A percentile compares a stretch with the other conserved stretches of the same genome.
Conservation (phyloP, 2,797 vertebrate species). For the Acestrorhynchus altus region DNA sequence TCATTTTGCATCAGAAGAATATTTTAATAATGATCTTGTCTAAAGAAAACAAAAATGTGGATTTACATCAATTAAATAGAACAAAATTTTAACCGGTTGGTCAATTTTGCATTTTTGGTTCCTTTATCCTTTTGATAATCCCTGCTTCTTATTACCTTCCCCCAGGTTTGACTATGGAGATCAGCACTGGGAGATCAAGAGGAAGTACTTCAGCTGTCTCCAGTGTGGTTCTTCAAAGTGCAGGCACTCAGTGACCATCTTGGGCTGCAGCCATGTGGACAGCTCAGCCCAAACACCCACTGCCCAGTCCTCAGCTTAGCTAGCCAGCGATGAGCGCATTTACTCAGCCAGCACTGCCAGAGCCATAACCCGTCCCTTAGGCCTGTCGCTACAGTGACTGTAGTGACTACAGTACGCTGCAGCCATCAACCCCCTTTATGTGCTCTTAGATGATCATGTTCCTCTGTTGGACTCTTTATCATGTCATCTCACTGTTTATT, state of each 20-base stretch:
- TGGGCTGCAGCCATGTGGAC: conserved; percentile 64
- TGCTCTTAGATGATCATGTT: neutral
- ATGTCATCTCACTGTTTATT: neutral
- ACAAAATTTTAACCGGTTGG: too few species aligned
- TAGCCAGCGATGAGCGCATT: conserved; percentile 35
- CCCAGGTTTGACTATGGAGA: conserved; percentile 94
- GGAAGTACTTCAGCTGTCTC: conserved; percentile 92
- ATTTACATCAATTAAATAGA: too few species aligned
- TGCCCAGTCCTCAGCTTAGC: conserved; percentile 33
- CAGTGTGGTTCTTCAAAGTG: conserved; percentile 90
- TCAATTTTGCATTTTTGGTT: too few species aligned
- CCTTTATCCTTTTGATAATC: neutral
- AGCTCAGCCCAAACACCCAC: conserved; percentile 21
- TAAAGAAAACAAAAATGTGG: too few species aligned
- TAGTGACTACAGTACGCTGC: neutral
- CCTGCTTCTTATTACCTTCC: neutral
- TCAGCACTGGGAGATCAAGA: conserved; percentile 96
- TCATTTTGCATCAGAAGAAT: too few species aligned
- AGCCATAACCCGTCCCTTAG: conserved; percentile 45
- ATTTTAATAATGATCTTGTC: too few species aligned
- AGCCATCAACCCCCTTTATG: neutral
- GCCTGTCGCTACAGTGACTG: neutral
- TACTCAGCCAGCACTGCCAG: conserved; percentile 43
- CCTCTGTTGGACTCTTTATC: neutral
- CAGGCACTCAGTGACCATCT: conserved; percentile 79